phyloP scores from a whole-genome alignment of 2,888 invertebrate species.

The Magallana nippona region DNA sequence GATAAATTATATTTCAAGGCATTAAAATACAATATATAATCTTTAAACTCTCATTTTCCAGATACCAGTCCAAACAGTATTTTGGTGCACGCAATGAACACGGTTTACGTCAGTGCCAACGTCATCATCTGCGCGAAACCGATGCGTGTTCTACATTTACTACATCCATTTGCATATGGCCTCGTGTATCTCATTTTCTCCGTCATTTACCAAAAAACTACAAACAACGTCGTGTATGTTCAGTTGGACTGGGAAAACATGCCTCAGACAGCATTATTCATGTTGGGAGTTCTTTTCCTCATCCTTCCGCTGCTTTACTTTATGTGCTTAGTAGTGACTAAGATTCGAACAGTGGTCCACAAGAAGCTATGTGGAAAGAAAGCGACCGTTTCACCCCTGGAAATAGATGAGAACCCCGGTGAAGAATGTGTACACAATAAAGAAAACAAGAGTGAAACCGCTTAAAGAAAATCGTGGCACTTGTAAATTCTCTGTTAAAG shows the following conservation, averaged over 20 bases:
- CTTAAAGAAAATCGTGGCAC: no score
- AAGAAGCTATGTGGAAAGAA: background rate
- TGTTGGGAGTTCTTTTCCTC: background rate
- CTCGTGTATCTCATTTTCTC: conserved; percentile 58
- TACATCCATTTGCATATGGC: conserved; percentile 57
- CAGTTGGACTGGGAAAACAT: conserved; percentile 55
- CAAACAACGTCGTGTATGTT: conserved; percentile 54
- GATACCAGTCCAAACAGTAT: conserved; percentile 53
- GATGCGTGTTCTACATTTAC: conserved; percentile 57
- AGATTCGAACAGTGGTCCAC: background rate
- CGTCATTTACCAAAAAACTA: conserved; percentile 57
- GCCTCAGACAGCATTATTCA: conserved; percentile 17
- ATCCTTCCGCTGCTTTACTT: background rate
- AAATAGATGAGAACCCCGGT: background rate
- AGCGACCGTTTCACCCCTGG: background rate
- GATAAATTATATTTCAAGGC: background rate
- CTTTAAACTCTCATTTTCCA: conserved; percentile 42
- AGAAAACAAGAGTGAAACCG: background rate
- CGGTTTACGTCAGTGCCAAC: conserved; percentile 55
- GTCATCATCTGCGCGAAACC: conserved; percentile 59
- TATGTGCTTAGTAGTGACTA: background rate
- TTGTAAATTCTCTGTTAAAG: no score
- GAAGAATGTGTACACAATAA: background rate
- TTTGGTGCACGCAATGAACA: conserved; percentile 60
- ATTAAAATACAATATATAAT: background rate